These are phyloP conservation scores for Amphipyra berbera DNA, from an alignment of 2,888 invertebrate species.

Conservation along the genomic window DNA sequence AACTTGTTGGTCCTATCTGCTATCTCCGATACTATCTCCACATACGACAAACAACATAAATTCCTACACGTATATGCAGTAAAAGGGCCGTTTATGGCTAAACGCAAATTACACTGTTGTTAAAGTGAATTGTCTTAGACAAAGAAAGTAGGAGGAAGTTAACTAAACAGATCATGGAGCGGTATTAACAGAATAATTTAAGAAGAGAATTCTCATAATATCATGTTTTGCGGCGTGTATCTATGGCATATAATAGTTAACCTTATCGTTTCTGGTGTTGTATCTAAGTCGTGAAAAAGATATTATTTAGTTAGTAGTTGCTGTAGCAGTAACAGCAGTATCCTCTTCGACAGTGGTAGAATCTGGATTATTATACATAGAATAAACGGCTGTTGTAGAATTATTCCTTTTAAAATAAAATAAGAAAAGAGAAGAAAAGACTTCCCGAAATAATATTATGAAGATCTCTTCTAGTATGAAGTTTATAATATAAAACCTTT, in stretches of 20 bases:
- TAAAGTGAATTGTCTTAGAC: slow-evolving; percentile 25
- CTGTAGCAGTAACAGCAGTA: no score
- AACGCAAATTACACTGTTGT: slow-evolving; percentile 37
- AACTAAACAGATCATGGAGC: no score
- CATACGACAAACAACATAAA: slow-evolving; percentile 70
- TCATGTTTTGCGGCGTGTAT: neutral
- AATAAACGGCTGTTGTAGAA: no score
- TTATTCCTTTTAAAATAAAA: no score
- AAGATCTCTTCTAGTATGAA: slow-evolving; percentile 1
- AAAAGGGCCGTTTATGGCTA: slow-evolving; percentile 56
- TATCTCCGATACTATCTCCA: slow-evolving; percentile 67
- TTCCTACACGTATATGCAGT: slow-evolving; percentile 63
- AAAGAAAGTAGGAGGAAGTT: slow-evolving; percentile 6
- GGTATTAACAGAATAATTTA: slow-evolving; percentile 16
- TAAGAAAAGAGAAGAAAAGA: no score
- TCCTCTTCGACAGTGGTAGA: no score
- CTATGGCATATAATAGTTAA: no score
- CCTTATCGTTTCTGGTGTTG: neutral
- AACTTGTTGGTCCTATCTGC: slow-evolving; percentile 71
- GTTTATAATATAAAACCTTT: slow-evolving; percentile 41
- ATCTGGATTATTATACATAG: no score
- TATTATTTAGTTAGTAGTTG: no score
- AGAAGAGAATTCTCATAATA: neutral
- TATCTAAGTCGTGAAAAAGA: neutral
- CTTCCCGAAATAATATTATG: neutral